These are phyloP conservation scores for Perizoma flavofasciatum DNA, from an alignment of 2,888 invertebrate species.

Conservation along the genomic window DNA sequence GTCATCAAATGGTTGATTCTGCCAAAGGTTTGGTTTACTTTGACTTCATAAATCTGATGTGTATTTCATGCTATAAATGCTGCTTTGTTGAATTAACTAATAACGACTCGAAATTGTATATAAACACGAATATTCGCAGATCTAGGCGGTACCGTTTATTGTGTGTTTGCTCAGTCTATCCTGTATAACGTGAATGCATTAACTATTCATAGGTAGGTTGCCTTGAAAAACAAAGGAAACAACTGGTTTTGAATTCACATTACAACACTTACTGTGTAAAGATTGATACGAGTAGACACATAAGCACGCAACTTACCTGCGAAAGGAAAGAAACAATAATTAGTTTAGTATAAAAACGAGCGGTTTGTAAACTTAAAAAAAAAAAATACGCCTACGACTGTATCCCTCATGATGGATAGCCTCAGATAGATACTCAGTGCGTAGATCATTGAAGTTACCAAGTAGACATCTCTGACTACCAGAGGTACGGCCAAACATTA, in stretches of 20 bases:
- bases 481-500: too few relatives aligned
- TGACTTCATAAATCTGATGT: neutral
- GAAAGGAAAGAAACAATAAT: slow-evolving; percentile 40
- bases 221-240: slow-evolving; percentile 36
- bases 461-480: too few relatives aligned
- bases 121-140: neutral
- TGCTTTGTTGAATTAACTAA: neutral
- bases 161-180: slow-evolving; percentile 18
- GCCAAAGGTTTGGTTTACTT: neutral
- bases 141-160: slow-evolving; percentile 9
- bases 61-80: neutral
- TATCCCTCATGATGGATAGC: too few relatives aligned
- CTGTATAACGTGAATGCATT: slow-evolving; percentile 29
- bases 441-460: too few relatives aligned
- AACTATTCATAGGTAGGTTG: slow-evolving; percentile 35
- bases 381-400: too few relatives aligned
- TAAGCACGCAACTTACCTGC: slow-evolving; percentile 53
- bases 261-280: slow-evolving; percentile 41
- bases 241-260: slow-evolving; percentile 40
- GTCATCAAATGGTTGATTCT: too few relatives aligned
- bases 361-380: too few relatives aligned
- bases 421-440: too few relatives aligned
- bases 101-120: neutral
- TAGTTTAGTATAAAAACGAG: neutral
- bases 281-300: slow-evolving; percentile 17